Evolutionary conservation across 2,113 vertebrate genomes (phyloP), one percentile per base, ranked within the genome.

Genomic region (Neomonachus schauinslandi): DNA sequence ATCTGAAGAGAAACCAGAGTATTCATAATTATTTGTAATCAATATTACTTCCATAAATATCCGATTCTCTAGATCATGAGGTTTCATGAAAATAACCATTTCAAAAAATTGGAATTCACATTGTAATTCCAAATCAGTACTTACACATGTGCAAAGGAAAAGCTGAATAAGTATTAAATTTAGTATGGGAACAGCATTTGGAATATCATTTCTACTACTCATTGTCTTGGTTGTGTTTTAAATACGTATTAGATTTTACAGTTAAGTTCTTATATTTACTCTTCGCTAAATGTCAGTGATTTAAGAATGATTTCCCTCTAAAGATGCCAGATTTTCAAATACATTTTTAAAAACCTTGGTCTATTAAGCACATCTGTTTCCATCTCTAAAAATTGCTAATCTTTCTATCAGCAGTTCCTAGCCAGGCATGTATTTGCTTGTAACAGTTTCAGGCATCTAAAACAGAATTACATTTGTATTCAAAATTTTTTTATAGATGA

Each of bases 81-180:
- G 82, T 82, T 94, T 71, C 74, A 93, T 51, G 88, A 67, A 96
- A 91, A 89, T 63, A 18, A 55, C 61, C 61, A 59, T 49, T 92
- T 79, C 49, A 33, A 51, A 72, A 92, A 21, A 33, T 4, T 26
- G 33, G n/a, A 95, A 94, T 95, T 92, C 19, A 81, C 81, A 79
- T 71, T 86, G 36, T 95, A 96, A 85, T 94, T 96, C 57, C 22
- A 93, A 91, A 92, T 92, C 85, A 97, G 2, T 94, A 95, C 42
- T 79, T 55, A 89, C 51, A 86, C 42, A 82, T 82, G 93, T 61
- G 8, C 69, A 91, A 94, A 53, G 19, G 22, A 91, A 93, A 86
- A 89, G 24, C 39, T 86, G 76, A 92, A 11, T 79, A n/a, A 81
- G 7, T 77, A 39, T 57, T 65, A 91, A 93, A 92, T 83, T 51